These are phyloP conservation scores for Drosophila siamana DNA, from an alignment of 2,888 invertebrate species.

Conservation along the genomic window DNA sequence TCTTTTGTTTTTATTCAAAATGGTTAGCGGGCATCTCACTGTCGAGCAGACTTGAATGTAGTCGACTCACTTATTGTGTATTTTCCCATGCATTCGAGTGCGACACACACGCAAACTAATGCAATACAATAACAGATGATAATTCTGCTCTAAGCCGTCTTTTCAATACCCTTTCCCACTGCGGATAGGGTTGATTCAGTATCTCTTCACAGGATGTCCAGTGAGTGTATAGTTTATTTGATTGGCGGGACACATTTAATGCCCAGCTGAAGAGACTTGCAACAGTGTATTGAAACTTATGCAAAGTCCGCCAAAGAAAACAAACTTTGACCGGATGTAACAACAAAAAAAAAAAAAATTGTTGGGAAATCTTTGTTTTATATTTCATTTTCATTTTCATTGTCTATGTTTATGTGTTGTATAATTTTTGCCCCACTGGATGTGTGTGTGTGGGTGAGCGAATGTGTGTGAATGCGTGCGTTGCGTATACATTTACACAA, in stretches of 20 bases:
- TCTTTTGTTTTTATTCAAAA: too few species aligned
- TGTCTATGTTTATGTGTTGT: conserved; percentile 45
- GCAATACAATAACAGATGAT: background rate
- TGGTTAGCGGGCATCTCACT: too few species aligned
- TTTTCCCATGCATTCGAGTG: too few species aligned
- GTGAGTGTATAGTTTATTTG: too few species aligned
- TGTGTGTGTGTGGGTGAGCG: conserved; percentile 11
- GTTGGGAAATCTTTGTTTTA: conserved; percentile 48
- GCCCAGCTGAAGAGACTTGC: too few species aligned
- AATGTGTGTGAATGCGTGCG: conserved; percentile 37
- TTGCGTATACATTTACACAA: conserved; percentile 81
- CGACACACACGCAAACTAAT: background rate
- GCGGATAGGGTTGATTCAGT: background rate
- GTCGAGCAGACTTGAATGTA: too few species aligned
- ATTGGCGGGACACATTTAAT: too few species aligned
- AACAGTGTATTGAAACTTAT: background rate
- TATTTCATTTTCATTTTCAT: conserved; percentile 34
- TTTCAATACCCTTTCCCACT: background rate
- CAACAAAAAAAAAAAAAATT: conserved; percentile 40
- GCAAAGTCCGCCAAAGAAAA: conserved; percentile 18
- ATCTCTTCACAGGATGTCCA: too few species aligned
- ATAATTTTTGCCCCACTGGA: conserved; percentile 55
- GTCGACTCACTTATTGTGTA: too few species aligned
- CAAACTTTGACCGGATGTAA: conserved; percentile 18
- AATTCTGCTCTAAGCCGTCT: background rate